Evolutionary conservation across 2,797 vertebrate species (phyloP).

Genomic region (Danio jaintianensis): DNA sequence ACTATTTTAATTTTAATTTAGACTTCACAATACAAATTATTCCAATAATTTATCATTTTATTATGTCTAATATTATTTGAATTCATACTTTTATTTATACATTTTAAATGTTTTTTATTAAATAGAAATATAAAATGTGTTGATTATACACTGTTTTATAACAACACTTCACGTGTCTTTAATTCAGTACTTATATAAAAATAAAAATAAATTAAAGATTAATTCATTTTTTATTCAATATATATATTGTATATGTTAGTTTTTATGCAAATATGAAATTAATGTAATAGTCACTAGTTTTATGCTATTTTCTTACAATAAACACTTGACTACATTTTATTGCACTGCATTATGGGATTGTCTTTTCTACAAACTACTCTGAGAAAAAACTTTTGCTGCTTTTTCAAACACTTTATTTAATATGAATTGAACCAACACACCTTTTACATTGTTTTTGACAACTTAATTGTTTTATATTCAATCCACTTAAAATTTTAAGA

Average conservation of each 20-base stretch:
- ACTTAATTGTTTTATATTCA: too few species aligned
- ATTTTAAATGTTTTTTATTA: not conserved
- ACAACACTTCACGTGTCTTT: not conserved
- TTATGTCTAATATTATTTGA: not conserved
- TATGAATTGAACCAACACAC: too few species aligned
- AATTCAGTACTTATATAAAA: not conserved
- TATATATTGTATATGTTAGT: too few species aligned
- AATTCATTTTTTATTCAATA: not conserved
- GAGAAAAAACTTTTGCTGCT: too few species aligned
- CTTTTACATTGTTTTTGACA: too few species aligned
- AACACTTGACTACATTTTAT: not conserved
- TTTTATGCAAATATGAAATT: not conserved
- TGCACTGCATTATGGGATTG: not conserved
- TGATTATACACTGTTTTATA: not conserved
- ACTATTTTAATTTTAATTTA: too few species aligned
- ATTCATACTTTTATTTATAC: not conserved
- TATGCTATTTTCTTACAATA: not conserved
- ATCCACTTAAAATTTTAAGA: too few species aligned
- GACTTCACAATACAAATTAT: not conserved
- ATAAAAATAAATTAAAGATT: too few species aligned
- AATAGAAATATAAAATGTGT: not conserved
- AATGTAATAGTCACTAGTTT: not conserved
- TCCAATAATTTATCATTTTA: not conserved
- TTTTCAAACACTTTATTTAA: too few species aligned
- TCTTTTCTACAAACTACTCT: not conserved